phyloP scores from a whole-genome alignment of 2,888 invertebrate genomes.

The Chymomyza caudatula region DNA sequence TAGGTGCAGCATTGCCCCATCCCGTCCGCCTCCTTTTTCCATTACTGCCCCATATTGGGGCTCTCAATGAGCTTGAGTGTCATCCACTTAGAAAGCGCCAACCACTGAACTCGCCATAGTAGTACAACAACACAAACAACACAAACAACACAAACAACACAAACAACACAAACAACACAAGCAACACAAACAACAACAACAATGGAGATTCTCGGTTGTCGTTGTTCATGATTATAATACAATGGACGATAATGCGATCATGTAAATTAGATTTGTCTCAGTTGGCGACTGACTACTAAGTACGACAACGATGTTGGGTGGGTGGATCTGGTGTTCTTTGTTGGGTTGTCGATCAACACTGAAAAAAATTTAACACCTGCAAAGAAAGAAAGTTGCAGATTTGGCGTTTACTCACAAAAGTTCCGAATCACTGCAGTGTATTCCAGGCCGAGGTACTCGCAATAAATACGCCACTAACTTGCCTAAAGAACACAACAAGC shows the following conservation, averaged over 20 bases:
- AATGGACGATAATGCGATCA: slow-evolving; percentile 72
- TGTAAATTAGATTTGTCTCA: slow-evolving; percentile 73
- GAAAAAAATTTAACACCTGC: too few species aligned
- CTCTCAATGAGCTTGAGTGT: slow-evolving; percentile 68
- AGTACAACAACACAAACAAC: slow-evolving; percentile 18
- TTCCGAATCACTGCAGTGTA: too few species aligned
- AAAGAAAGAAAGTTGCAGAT: too few species aligned
- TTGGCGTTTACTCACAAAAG: too few species aligned
- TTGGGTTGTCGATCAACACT: background rate
- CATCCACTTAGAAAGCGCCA: slow-evolving; percentile 71
- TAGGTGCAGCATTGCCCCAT: slow-evolving; percentile 57
- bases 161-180: too few species aligned
- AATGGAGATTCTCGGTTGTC: slow-evolving; percentile 21
- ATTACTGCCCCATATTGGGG: slow-evolving; percentile 21
- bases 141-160: too few species aligned
- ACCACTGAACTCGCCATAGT: slow-evolving; percentile 66
- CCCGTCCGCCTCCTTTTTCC: slow-evolving; percentile 1
- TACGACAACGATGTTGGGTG: slow-evolving; percentile 13
- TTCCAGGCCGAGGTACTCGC: too few species aligned
- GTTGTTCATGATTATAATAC: slow-evolving; percentile 63
- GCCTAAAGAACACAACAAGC: too few species aligned
- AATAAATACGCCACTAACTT: too few species aligned
- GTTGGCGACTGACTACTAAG: slow-evolving; percentile 49
- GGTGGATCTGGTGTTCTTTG: background rate
- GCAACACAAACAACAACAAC: slow-evolving; percentile 41